Percentiles rank a stretch among this genome's conserved stretches.
These are phyloP conservation scores for Pardalotus punctatus DNA, from an alignment of 2,113 vertebrate genomes.

Conservation along the genomic window DNA sequence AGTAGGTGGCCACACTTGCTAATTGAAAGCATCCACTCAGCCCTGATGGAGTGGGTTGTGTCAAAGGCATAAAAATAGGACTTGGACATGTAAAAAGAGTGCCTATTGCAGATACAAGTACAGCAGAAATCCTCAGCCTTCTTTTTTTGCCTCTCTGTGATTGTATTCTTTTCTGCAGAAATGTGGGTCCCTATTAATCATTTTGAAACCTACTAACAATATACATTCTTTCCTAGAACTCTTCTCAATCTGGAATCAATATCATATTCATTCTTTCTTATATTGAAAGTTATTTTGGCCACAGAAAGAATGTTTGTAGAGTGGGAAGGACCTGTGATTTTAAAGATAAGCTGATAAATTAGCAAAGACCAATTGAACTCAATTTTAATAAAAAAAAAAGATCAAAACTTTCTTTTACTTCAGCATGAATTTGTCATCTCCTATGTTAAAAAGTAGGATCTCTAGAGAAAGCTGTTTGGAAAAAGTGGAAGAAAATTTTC, in stretches of 20 bases:
- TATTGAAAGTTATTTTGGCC: not conserved
- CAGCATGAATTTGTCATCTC: not conserved
- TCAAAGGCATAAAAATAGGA: not conserved
- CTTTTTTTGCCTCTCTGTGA: not conserved
- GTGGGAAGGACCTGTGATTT: not conserved
- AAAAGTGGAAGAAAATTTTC: not conserved
- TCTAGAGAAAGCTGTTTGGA: not conserved
- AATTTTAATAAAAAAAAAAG: not conserved
- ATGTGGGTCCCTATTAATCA: not conserved
- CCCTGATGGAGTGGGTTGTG: not conserved
- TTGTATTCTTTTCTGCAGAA: not conserved
- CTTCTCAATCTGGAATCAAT: not conserved
- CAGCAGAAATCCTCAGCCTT: not conserved
- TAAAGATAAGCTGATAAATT: not conserved
- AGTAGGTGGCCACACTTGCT: conserved; percentile 32
- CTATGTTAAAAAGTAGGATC: not conserved
- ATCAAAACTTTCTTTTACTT: not conserved
- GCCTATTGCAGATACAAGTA: not conserved
- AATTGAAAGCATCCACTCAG: not conserved
- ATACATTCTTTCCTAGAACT: not conserved
- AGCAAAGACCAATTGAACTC: not conserved
- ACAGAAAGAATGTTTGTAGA: not conserved
- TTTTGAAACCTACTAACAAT: not conserved
- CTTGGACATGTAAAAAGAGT: not conserved
- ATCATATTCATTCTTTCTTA: not conserved